Base-by-base conservation (phyloP, 2,797 vertebrate species). In the Argyrosomus regius region DNA sequence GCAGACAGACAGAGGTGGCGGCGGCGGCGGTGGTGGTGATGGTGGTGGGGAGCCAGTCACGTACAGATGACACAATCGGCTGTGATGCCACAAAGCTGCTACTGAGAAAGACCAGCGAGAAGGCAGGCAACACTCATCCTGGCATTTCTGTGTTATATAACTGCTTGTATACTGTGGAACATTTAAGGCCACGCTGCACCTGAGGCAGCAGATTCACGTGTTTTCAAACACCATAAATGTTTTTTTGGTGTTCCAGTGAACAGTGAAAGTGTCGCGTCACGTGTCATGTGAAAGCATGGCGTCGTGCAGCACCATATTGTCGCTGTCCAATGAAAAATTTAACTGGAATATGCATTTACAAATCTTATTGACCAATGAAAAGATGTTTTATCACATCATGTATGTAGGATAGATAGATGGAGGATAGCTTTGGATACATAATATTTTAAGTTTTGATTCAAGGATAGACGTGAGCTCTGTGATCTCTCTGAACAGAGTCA, bases 141-240 rank as follows among this genome's bases (percentile, higher is more conserved):
- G 71, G 43, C 72, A 66, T 75, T 66, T 83, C 31, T 71, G 59
- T 75, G 76, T 86, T 82, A 85, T 63, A 72, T 75, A 90, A 90
- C 74, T 31, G 22, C 59, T 64, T 75, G 26, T 28, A 50, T n/a
- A 65, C 71, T 72, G 57, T 71, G 67, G 67, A 77, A 76, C 45
- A 79, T 81, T 78, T 85, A 70, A 83, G 81, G 71, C 61, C 76
- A 70, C 0, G 14, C 17, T 72, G 57, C 62, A 85, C 86, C 67
- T 70, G 57, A 84, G 78, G 74, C 67, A 57, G 66, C 52, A 35
- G 75, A 77, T 54, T 57, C 70, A 57, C 28, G 6, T 72, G 50
- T 73, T 72, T 80, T 46, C 18, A 76, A 61, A 82, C 63, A 70
- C 35, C 53, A 49, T 31, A 65, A 67, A 68, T 70, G 73, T 73